Base-by-base conservation (phyloP, 2,888 invertebrate genomes). In the Odontocolon sp. region DNA sequence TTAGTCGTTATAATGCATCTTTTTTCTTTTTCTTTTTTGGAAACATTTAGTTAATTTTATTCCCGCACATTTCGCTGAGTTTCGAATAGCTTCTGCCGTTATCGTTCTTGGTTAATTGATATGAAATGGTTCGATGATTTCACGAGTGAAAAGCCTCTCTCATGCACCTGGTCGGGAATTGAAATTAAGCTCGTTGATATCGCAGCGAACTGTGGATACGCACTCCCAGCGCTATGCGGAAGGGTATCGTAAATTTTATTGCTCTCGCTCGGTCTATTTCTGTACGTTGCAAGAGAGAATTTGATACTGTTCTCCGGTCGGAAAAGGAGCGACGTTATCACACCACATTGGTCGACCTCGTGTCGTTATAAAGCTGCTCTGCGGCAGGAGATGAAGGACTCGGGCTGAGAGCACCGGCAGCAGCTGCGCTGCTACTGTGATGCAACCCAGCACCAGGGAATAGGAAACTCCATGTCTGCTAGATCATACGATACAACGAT, bases 181-280 rank as follows among this genome's bases (percentile, higher is more conserved):
- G 72, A 77, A 68, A 77, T 71, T 50, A 50, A 54, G 36, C 52
- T 47, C 52, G 71, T 47, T 66, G 76, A 66, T 76, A 71, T 33
- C 21, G n/a, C 23, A 36, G 28, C 36, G 11, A 26, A 26, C 16
- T 47, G 66, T 26, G 54, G 64, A 52, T 57, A 56, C 56, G 33
- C 67, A 56, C 56, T 56, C 54, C 40, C 54, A 63, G 21, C 40
- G 61, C 47, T 47, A 6, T 16, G n/a, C 59, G 47, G 28, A 54
- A 54, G 66, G 71, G 28, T 56, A 54, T 61, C 57, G 66, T 67
- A 54, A 71, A 77, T 77, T 77, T 72, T 63, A 67, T 72, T 67
- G 76, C 59, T 31, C 38, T 8, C 42, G 57, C 56, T 70, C 50
- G 64, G 69, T 75, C 56, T 16, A 14, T 38, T n/a, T 33, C 21